These are phyloP conservation scores for Beaufortia kweichowensis DNA, from an alignment of 2,113 vertebrate species.

Conservation along the genomic window DNA sequence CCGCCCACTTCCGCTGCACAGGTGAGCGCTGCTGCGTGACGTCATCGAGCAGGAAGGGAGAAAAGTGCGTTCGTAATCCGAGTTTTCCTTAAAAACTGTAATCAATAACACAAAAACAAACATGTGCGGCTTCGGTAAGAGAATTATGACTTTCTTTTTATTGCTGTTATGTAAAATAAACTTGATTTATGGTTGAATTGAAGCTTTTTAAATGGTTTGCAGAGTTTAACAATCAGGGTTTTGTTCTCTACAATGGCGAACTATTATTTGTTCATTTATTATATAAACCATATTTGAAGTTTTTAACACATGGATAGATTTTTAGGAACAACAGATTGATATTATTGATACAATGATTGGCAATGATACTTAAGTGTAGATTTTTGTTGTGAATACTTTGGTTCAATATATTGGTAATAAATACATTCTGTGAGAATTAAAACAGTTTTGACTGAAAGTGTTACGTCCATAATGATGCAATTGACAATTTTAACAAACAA, in stretches of 20 bases:
- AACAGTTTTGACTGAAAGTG: too few species aligned
- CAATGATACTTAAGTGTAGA: too few species aligned
- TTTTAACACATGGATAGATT: neutral
- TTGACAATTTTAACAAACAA: too few species aligned
- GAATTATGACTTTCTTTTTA: neutral
- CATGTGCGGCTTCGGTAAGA: slow-evolving; percentile 57
- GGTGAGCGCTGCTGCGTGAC: slow-evolving; percentile 39
- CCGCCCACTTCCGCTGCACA: slow-evolving; percentile 51
- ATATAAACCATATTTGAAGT: too few species aligned
- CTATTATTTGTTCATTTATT: too few species aligned
- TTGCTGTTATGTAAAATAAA: too few species aligned
- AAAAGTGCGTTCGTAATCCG: neutral
- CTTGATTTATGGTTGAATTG: neutral
- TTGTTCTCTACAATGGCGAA: neutral
- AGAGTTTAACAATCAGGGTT: neutral
- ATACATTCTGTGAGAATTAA: too few species aligned
- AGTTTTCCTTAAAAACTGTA: neutral
- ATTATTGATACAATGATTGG: too few species aligned
- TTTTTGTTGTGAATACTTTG: too few species aligned
- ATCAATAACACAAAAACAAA: neutral
- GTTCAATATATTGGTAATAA: too few species aligned
- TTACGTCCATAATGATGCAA: too few species aligned
- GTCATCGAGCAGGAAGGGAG: slow-evolving; percentile 7
- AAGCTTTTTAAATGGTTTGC: neutral
- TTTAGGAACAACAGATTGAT: neutral